Evolutionary conservation across 2,797 vertebrate species (phyloP).

Genomic region (Lepus townsendii): DNA sequence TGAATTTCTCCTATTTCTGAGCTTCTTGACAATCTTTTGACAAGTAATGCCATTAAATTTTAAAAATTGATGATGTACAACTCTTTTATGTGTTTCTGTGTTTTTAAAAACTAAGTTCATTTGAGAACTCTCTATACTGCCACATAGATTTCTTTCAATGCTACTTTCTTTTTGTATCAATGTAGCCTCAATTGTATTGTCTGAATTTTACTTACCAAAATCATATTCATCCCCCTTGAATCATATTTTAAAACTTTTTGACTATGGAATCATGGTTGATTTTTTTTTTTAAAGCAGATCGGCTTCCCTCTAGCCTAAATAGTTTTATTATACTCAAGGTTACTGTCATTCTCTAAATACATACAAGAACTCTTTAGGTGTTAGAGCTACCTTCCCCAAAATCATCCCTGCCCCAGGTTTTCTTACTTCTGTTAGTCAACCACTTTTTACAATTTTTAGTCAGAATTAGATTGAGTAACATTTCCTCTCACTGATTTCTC

Average conservation of each 20-base stretch:
- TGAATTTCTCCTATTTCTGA: constrained; percentile 33
- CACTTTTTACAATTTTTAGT: background rate
- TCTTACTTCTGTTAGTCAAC: background rate
- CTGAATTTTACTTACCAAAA: constrained; percentile 32
- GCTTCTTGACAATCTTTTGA: constrained; percentile 37
- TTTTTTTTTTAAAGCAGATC: background rate
- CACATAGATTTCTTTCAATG: background rate
- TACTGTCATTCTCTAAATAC: background rate
- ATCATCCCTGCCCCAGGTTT: background rate
- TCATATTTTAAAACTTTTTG: constrained; percentile 56
- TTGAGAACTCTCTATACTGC: background rate
- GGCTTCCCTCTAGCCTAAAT: background rate
- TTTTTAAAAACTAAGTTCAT: constrained; percentile 52
- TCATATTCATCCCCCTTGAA: background rate
- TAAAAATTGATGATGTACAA: background rate
- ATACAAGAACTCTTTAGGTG: background rate
- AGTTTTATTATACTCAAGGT: background rate
- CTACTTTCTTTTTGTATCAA: background rate
- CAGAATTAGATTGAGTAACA: background rate
- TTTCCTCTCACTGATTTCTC: constrained; percentile 32
- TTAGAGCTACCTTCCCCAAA: background rate
- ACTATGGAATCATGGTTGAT: background rate
- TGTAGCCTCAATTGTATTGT: background rate
- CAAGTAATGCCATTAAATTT: constrained; percentile 6
- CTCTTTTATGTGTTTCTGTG: background rate